Evolutionary conservation across 2,888 invertebrate species (phyloP).

Genomic region (Sphaerophoria taeniata): DNA sequence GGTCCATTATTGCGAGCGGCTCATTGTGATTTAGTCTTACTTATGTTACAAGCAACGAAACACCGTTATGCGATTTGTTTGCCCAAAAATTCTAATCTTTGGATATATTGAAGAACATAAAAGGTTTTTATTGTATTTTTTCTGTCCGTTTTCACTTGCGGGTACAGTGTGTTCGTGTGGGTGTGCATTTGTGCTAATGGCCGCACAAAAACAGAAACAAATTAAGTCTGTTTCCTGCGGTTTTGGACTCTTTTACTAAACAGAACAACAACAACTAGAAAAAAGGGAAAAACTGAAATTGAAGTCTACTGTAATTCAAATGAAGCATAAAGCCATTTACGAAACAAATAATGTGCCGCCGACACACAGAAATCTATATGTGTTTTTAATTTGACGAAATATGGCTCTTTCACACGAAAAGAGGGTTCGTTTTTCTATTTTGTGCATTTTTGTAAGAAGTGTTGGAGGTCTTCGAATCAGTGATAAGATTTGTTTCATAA

Average conservation of each 20-base stretch:
- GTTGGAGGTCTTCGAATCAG: background rate
- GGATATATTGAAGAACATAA: slow-evolving; percentile 33
- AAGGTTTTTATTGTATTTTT: slow-evolving; percentile 21
- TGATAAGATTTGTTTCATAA: background rate
- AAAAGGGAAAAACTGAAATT: too few species aligned
- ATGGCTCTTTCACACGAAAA: background rate
- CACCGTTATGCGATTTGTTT: slow-evolving; percentile 25
- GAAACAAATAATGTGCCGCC: background rate
- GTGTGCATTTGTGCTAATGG: slow-evolving; percentile 21
- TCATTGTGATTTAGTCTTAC: slow-evolving; percentile 33
- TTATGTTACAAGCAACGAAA: background rate
- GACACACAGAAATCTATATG: background rate
- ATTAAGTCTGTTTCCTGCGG: slow-evolving; percentile 21
- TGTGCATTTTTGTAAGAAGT: background rate
- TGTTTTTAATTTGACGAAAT: slow-evolving; percentile 18
- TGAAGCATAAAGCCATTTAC: slow-evolving; percentile 13
- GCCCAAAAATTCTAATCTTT: slow-evolving; percentile 11
- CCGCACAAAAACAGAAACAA: background rate
- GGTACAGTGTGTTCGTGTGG: background rate
- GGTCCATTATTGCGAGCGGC: slow-evolving; percentile 39
- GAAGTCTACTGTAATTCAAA: background rate
- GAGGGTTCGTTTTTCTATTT: background rate
- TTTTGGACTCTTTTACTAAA: background rate
- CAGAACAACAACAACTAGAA: too few species aligned
- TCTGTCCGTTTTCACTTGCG: background rate